phyloP scores from a whole-genome alignment of 2,113 vertebrate species.

The Petromus typicus region DNA sequence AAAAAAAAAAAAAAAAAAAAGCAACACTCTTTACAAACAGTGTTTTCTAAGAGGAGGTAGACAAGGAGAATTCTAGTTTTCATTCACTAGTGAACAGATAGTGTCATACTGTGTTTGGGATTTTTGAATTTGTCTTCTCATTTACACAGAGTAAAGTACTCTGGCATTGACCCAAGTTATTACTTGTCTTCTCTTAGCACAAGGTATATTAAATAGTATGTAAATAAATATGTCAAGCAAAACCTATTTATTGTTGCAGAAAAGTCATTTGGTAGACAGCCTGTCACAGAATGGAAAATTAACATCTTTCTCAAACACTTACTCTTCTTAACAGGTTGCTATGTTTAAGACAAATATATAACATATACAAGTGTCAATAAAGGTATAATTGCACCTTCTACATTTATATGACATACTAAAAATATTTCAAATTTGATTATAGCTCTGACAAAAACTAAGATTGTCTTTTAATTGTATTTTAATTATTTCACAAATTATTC shows the following conservation, averaged over 20 bases:
- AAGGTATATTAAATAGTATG: slow-evolving; percentile 62
- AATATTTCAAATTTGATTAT: not conserved
- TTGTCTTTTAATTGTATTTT: slow-evolving; percentile 37
- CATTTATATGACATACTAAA: slow-evolving; percentile 55
- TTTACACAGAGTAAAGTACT: slow-evolving; percentile 62
- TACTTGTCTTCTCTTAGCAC: slow-evolving; percentile 76
- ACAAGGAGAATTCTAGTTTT: not conserved
- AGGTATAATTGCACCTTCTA: slow-evolving; percentile 53
- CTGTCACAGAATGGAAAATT: slow-evolving; percentile 70
- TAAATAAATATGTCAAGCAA: slow-evolving; percentile 78
- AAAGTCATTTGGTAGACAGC: slow-evolving; percentile 69
- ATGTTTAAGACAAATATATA: slow-evolving; percentile 66
- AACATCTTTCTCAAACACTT: slow-evolving; percentile 57
- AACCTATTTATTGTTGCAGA: slow-evolving; percentile 70
- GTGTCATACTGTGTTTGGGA: slow-evolving; percentile 25
- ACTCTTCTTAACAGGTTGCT: slow-evolving; percentile 49
- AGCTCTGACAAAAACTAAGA: not conserved
- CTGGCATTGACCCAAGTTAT: slow-evolving; percentile 75
- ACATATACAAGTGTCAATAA: slow-evolving; percentile 52
- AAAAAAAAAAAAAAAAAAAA: not conserved
- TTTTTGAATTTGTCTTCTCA: slow-evolving; percentile 68
- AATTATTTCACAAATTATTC: not conserved
- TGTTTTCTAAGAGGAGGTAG: not conserved
- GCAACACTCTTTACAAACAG: not conserved
- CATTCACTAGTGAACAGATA: slow-evolving; percentile 32